Base-by-base conservation (phyloP, 2,888 invertebrate genomes). In the Mayetiola destructor region DNA sequence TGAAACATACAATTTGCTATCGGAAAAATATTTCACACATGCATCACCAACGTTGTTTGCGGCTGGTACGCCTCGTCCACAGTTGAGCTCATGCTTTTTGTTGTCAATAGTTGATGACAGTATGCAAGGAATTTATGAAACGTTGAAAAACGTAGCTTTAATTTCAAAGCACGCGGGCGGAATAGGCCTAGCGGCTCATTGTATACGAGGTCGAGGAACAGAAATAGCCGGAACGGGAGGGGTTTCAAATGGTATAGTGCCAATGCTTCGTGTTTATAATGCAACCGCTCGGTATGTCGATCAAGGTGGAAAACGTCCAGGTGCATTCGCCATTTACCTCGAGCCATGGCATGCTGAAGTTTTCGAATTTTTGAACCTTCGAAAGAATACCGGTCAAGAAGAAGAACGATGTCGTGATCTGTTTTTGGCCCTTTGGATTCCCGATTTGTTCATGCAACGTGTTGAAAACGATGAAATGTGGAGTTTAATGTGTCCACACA, bases 291-390 rank as follows among this genome's bases (percentile, higher is more conserved):
- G 92, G 59, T 97, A 96, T 74, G 95, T 97, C 0, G 95, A 96
- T 70, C 97, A 99, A 75, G 95, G 96, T 21, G 96, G 96, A 54
- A 96, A 96, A 77, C 76, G 96, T 60, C 96, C 96, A 2, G 97
- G 97, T 21, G 96, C 96, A 3, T 95, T 97, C 75, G 95, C 99
- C 16, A 83, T 99, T 60, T 99, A 99, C 68, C 73, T 99, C 56
- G 99, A 99, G 72, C 99, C 99, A 0, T 99, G 99, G 99, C 99
- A 99, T 74, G 86, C 92, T 0, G 97, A 99, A 70, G 77, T 99
- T 59, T 91, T 95, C 69, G 93, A 93, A 59, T 99, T 96, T 73
- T 74, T 99, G 56, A 89, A 96, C 68, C 75, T 96, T 55, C 91
- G 87, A 67, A 96, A 95, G 69, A 99, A 97, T 69, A 94, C 91